A percentile compares a stretch with the other conserved stretches of the same genome.
Conservation (phyloP, 2,888 invertebrate genomes). For the Drosophila neotestacea region DNA sequence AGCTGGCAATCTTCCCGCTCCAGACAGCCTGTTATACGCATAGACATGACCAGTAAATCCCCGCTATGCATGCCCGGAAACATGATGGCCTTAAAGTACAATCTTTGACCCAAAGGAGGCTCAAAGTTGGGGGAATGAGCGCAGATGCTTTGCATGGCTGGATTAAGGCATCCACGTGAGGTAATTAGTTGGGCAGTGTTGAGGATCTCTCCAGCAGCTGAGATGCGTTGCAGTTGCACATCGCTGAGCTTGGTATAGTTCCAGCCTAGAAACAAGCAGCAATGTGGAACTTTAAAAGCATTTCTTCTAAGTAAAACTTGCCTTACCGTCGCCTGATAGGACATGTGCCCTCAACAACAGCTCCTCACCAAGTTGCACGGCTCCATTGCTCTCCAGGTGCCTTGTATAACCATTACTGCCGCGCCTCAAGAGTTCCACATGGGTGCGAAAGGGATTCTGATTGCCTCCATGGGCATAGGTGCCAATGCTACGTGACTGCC, state of each 20-base stretch:
- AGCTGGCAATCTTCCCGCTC: constrained; percentile 86
- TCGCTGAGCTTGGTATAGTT: constrained; percentile 87
- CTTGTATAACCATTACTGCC: constrained; percentile 86
- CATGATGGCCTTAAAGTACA: constrained; percentile 87
- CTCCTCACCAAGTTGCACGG: constrained; percentile 87
- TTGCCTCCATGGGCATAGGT: constrained; percentile 86
- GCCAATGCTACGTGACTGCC: constrained; percentile 83
- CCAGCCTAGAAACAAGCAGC: constrained; percentile 79
- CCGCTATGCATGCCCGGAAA: constrained; percentile 87
- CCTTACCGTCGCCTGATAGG: constrained; percentile 87
- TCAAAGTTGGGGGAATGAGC: constrained; percentile 85
- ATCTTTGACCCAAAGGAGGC: constrained; percentile 85
- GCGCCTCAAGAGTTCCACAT: constrained; percentile 86
- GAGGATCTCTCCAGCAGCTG: constrained; percentile 78
- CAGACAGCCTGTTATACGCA: constrained; percentile 87
- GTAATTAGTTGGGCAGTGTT: constrained; percentile 85
- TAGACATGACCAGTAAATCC: constrained; percentile 87
- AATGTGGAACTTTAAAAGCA: neutral
- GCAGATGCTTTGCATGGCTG: constrained; percentile 85
- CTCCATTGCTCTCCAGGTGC: constrained; percentile 86
- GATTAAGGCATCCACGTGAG: constrained; percentile 86
- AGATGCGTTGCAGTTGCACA: constrained; percentile 85
- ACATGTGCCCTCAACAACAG: constrained; percentile 86
- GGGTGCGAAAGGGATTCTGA: constrained; percentile 86
- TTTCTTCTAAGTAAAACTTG: neutral